Evolutionary conservation across 2,888 invertebrate species (phyloP), one percentile per base, ranked within the genome.

Genomic region (Alloscopus bannaensis): DNA sequence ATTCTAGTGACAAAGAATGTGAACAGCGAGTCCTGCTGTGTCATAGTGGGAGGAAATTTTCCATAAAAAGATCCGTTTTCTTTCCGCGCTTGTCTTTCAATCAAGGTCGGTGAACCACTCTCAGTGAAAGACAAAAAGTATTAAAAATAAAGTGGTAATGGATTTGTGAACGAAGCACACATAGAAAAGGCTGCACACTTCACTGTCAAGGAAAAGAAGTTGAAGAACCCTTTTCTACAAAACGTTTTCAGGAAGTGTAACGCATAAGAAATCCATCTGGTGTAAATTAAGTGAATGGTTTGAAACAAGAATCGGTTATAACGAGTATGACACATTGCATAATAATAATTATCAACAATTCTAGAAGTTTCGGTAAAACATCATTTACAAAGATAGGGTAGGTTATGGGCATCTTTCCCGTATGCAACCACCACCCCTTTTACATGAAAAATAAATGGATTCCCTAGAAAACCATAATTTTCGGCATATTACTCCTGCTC

Each of bases 41-140:
- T 47, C 47, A 47, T 47, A 6, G n/a, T 18, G 36, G 36, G 13
- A 8, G 36, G 8, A 13, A 13, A 47, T 47, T 47, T 47, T 47
- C 36, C 6, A n/a, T 18, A 13, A 47, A n/a, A 52, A 24, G 24
- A 8, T 52, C 52, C 52, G 52, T 52, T 52, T 52, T 47, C 47
- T 13, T 13, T 26, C 42, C 42, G 62, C 42, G n/a, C n/a, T 24
- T 62, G 62, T 62, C 42, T 62, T 62, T 22, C 4, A 42, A 59
- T 31, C 31, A 62, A 62, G 62, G 62, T 62, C 42, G 62, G 62
- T 62, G 62, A 62, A 62, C 62, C 26, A 62, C 3, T 62, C 42
- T 24, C 1, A n/a, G 3, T 11, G 24, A 62, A 6, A 20, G 36
- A 8, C 26, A 18, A 24, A 13, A 4, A 13, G n/a, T 55, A 8